Evolutionary conservation across 1,140 invertebrate species (phyloP), one percentile per base, ranked within the genome.

Genomic region (Neuroterus valhalla): DNA sequence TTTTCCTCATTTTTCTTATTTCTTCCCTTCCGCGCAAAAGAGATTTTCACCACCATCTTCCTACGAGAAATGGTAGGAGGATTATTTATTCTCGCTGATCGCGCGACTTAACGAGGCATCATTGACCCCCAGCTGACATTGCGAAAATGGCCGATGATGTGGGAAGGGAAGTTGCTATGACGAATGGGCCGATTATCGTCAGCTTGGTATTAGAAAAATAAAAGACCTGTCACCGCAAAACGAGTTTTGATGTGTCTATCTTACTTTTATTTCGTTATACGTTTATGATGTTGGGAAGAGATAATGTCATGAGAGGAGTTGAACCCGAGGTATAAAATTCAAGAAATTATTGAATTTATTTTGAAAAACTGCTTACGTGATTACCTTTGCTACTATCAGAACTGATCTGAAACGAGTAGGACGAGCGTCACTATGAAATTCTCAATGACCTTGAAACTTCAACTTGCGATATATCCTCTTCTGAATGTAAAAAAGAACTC

Each of bases 41-140:
- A 84, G 81, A 81, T 84, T 70, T 71, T 42, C 67, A 15, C 38
- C 26, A 70, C 52, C 77, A 78, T 74, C 71, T 73, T 73, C 68
- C 62, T 66, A 69, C 66, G 74, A 77, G 2, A 75, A 78, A 77
- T 71, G 75, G 77, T 78, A 75, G 78, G 76, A 74, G 70, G 75
- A 74, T 76, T 82, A 82, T 82, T 79, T 79, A 82, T 80, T 79
- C 67, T 26, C 23, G 52, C 73, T 73, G 78, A 78, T 79, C 72
- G 79, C 62, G 69, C 68, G 46, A 75, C 68, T 78, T 80, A 77
- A 76, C 68, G 76, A 69, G 72, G 71, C 73, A 75, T 79, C 76
- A 79, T 82, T 76, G 70, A 74, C 26, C 46, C 17, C 46, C 46
- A 48, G 11, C 50, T 52, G 50, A 52, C 19, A 52, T 52, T 52